phyloP scores from a whole-genome alignment of 2,113 vertebrate species.

The Gnathonemus longibarbis region DNA sequence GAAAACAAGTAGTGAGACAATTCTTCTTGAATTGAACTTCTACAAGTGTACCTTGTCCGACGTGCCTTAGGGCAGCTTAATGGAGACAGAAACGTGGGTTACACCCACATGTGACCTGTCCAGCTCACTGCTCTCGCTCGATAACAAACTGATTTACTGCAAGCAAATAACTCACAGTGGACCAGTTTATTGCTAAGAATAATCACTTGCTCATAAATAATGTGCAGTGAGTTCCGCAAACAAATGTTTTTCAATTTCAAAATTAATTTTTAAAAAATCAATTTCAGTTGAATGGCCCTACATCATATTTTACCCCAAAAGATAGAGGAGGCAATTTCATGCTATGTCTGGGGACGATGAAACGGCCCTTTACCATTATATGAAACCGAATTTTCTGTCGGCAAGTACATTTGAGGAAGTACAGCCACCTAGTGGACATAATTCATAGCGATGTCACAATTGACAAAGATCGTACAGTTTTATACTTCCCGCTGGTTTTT shows the following conservation, averaged over 20 bases:
- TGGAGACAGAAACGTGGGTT: background rate
- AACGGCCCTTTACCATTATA: background rate
- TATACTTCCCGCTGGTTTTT: background rate
- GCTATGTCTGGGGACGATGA: background rate
- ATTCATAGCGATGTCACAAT: background rate
- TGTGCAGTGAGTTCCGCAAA: background rate
- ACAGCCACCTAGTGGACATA: background rate
- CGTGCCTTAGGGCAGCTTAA: background rate
- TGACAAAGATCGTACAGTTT: background rate
- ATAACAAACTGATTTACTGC: background rate
- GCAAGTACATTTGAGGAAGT: background rate
- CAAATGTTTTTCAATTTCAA: background rate
- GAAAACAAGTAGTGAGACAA: background rate
- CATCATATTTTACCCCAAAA: background rate
- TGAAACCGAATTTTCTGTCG: background rate
- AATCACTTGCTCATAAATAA: background rate
- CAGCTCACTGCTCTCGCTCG: background rate
- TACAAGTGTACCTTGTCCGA: background rate
- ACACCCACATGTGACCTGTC: too few relatives aligned
- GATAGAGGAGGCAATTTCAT: background rate
- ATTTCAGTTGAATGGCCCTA: background rate
- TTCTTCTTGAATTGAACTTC: background rate
- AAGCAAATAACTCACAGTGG: background rate
- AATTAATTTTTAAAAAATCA: conserved; percentile 10
- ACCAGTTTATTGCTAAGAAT: background rate